A percentile compares a stretch with the other conserved stretches of the same genome.
phyloP scores from a whole-genome alignment of 1,140 invertebrate species.

The Drosophila suzukii region DNA sequence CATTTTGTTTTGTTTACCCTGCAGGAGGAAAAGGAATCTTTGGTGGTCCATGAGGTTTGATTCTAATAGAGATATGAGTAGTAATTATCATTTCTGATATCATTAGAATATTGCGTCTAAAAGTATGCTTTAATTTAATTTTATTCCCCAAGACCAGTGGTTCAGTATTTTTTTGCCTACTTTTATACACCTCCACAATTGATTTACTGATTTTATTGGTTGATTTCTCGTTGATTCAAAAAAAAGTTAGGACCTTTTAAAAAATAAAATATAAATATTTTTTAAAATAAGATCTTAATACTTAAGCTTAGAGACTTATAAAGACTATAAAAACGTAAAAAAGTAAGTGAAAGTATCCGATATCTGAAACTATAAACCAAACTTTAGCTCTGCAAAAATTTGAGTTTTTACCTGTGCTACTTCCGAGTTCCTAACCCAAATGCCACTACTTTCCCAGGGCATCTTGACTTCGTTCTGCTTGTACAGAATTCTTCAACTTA shows the following conservation, averaged over 20 bases:
- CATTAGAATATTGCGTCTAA: not conserved
- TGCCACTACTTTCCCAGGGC: not conserved
- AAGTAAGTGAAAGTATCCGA: too few species aligned
- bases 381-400: not conserved
- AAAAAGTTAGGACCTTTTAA: too few species aligned
- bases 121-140: not conserved
- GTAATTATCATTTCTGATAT: too few species aligned
- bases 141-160: too few species aligned
- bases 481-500: constrained; percentile 17
- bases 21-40: not conserved
- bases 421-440: not conserved
- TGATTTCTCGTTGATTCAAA: too few species aligned
- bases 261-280: too few species aligned
- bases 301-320: too few species aligned
- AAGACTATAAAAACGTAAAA: too few species aligned
- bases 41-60: not conserved
- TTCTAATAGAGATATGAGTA: not conserved
- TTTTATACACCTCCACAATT: too few species aligned
- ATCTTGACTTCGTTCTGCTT: constrained; percentile 27
- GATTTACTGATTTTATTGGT: too few species aligned
- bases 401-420: not conserved
- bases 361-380: too few species aligned
- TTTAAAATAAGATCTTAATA: too few species aligned
- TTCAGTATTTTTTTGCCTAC: not conserved
- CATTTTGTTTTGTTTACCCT: constrained; percentile 61